Percentiles rank a stretch among this genome's conserved stretches.
phyloP scores from a whole-genome alignment of 2,888 invertebrate genomes.

The Hedya salicella region DNA sequence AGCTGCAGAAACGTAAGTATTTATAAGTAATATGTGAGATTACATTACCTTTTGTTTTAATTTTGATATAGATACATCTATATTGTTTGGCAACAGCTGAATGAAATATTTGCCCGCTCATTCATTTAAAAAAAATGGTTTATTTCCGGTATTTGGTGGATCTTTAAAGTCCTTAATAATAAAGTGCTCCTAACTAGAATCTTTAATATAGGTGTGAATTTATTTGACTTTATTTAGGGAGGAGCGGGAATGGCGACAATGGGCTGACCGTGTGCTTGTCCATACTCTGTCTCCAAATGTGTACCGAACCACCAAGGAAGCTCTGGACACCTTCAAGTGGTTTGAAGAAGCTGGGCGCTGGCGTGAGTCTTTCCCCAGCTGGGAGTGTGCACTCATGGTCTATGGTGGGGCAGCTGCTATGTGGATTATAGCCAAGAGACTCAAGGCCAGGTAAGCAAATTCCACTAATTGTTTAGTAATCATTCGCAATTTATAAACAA shows the following conservation, averaged over 20 bases:
- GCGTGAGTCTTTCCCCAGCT: slow-evolving; percentile 93
- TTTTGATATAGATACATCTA: no score
- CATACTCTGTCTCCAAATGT: slow-evolving; percentile 98
- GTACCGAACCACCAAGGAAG: slow-evolving; percentile 93
- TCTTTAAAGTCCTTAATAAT: no score
- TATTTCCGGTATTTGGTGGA: no score
- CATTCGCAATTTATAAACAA: no score
- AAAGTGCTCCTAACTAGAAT: no score
- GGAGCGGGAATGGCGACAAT: slow-evolving; percentile 97
- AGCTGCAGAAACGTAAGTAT: slow-evolving; percentile 84
- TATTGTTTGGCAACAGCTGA: no score
- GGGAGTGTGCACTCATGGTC: slow-evolving; percentile 94
- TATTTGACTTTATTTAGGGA: slow-evolving; percentile 89
- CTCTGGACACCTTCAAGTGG: slow-evolving; percentile 96
- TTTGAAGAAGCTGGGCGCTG: slow-evolving; percentile 97
- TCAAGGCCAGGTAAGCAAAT: slow-evolving; percentile 89
- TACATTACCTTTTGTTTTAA: no score
- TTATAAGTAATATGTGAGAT: no score
- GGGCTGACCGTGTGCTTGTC: slow-evolving; percentile 96
- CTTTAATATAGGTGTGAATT: no score
- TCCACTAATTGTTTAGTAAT: no score
- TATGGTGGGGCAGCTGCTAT: slow-evolving; percentile 97
- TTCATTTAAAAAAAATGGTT: no score
- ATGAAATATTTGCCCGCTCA: no score
- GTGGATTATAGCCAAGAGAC: slow-evolving; percentile 95